Evolutionary conservation across 37 sponge, comb jelly and placozoan genomes (phyloP).

Genomic region (Mnemiopsis leidyi): DNA sequence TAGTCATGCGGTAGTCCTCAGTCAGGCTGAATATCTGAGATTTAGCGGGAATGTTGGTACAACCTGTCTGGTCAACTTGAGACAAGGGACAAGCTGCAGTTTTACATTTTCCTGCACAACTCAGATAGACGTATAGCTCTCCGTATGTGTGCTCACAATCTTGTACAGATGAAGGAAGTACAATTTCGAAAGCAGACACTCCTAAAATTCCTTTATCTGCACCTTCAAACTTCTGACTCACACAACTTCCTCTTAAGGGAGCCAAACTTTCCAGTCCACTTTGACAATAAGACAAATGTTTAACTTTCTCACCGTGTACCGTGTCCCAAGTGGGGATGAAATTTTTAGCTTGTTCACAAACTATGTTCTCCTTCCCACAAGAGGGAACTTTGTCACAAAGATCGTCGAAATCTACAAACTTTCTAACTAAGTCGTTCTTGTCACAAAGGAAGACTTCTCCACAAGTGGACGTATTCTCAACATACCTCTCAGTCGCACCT

Average conservation of each 20-base stretch:
- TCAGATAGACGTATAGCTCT: constrained; percentile 14
- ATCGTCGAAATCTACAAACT: background rate
- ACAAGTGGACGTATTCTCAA: background rate
- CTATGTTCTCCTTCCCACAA: background rate
- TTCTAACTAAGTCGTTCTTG: background rate
- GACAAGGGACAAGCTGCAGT: background rate
- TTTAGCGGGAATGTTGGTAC: background rate
- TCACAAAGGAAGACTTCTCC: background rate
- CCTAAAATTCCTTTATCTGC: background rate
- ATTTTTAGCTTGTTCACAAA: background rate
- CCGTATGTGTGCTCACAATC: background rate
- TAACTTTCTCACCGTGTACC: background rate
- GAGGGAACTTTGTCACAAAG: background rate
- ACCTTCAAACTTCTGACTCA: background rate
- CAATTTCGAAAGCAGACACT: background rate
- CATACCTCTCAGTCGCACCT: background rate
- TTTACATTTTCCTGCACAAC: background rate
- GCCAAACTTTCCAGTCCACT: background rate
- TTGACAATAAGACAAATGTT: background rate
- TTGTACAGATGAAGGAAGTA: background rate
- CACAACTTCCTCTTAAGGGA: background rate
- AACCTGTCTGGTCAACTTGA: background rate
- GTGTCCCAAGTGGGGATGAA: background rate
- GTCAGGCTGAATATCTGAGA: background rate
- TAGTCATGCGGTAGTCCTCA: background rate